Evolutionary conservation across 2,888 invertebrate species (phyloP).

Genomic region (Drosophila monieri): DNA sequence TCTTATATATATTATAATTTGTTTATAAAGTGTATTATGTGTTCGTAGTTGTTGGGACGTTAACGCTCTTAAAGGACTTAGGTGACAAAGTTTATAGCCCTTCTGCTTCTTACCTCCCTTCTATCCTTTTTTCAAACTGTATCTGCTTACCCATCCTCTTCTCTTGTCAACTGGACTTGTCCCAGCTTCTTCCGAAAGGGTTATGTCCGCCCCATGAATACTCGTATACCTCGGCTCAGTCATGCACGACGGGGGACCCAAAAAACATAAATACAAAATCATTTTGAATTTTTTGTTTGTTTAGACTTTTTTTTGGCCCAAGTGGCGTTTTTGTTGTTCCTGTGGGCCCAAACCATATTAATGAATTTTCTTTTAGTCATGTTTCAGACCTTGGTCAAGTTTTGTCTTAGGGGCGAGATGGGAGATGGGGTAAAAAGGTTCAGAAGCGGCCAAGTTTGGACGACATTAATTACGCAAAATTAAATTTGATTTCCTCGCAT

Average conservation of each 20-base stretch:
- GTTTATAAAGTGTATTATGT: conserved; percentile 4
- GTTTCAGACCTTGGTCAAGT: conserved; percentile 41
- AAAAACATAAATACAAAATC: conserved; percentile 61
- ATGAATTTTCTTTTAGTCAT: conserved; percentile 66
- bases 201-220: conserved; percentile 8
- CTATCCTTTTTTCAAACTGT: neutral
- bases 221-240: conserved; percentile 46
- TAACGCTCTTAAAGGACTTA: conserved; percentile 1
- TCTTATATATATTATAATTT: neutral
- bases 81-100: conserved; percentile 38
- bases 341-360: conserved; percentile 69
- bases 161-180: conserved; percentile 3
- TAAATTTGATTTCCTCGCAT: conserved; percentile 77
- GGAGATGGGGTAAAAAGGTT: neutral
- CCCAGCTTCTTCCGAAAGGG: conserved; percentile 27
- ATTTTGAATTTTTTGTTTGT: conserved; percentile 24
- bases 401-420: neutral
- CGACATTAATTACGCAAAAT: conserved; percentile 77
- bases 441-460: conserved; percentile 22
- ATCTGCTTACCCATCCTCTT: neutral
- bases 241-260: conserved; percentile 66
- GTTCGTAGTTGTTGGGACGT: neutral
- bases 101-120: conserved; percentile 18
- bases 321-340: conserved; percentile 28
- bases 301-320: conserved; percentile 26